phyloP scores from a whole-genome alignment of 2,113 vertebrate genomes.

The Myocastor coypus region DNA sequence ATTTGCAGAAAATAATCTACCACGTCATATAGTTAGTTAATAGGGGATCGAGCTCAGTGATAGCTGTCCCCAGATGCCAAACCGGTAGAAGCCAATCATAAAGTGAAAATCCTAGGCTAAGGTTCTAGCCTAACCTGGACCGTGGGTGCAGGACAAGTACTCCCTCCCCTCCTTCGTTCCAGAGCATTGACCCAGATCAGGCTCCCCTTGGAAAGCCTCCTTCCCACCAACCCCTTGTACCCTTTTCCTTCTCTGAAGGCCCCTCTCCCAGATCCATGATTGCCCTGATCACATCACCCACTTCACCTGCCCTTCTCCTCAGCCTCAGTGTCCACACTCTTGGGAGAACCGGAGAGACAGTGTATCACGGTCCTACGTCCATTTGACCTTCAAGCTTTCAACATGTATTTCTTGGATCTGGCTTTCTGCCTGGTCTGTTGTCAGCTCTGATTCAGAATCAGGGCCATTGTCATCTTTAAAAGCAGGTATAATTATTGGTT shows the following conservation, averaged over 20 bases:
- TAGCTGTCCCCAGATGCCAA: not conserved
- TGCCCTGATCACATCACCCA: not conserved
- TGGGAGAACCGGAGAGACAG: not conserved
- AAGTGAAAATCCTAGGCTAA: not conserved
- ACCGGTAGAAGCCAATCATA: not conserved
- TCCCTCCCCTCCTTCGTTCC: not conserved
- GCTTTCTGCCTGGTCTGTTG: not conserved
- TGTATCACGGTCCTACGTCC: accelerated
- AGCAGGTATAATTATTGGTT: not conserved
- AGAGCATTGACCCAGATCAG: not conserved
- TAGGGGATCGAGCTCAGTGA: not conserved
- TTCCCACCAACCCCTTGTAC: not conserved
- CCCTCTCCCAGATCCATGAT: not conserved
- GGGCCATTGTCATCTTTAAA: conserved; percentile 47
- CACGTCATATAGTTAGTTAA: not conserved
- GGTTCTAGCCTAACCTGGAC: not conserved
- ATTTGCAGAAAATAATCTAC: not conserved
- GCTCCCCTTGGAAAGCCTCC: not conserved
- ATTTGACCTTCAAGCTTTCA: not conserved
- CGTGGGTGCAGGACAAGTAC: not conserved
- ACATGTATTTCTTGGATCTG: not conserved
- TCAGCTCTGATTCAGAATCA: not conserved
- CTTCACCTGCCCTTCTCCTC: not conserved
- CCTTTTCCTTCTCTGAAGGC: not conserved
- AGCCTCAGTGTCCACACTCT: not conserved